Base-by-base conservation (phyloP, 2,888 invertebrate genomes). In the Macroteleia sp. region DNA sequence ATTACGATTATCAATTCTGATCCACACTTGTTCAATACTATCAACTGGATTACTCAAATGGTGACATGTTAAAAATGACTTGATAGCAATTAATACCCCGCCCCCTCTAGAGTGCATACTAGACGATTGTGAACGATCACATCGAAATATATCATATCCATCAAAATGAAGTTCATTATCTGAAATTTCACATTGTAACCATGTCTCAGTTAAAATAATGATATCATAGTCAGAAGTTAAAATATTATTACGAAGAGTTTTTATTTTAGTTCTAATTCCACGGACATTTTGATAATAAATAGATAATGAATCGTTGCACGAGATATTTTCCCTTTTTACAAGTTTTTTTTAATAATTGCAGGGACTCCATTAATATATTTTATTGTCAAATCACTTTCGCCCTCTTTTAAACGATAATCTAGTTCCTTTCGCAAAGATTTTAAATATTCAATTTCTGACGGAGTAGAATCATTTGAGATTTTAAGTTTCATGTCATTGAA, bases 221-320 rank as follows among this genome's bases (percentile, higher is more conserved):
- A 46, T 14, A 46, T 19, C 42, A n/a, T 42, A 42, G 9, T 10
- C 19, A 25, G 25, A 5, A 5, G 20, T 9, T 8, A n/a, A 8
- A 14, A 50, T 32, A n/a, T 30, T 19, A 19, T 30, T 50, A 1
- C 50, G 50, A 0, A 50, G 32, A 2, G 6, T 2, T 2, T 9
- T 17, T 14, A 46, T 12, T 50, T 30, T 50, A 3, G 50, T 50
- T 32, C 32, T 5, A 22, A 50, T 22, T 2, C 46, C 46, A 14
- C 46, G 46, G 2, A 46, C 28, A 14, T 46, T 46, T 10, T 46
- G 46, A 46, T 46, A 46, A 46, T 46, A 46, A 46, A 46, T 42
- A 2, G 34, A 34, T n/a, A 34, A 34, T 34, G 10, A 6, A 2
- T 9, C 34, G 10, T 34, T 34, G 12, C 10, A 3, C 10, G 10